Evolutionary conservation across 2,797 vertebrate genomes (phyloP).

Genomic region (Toxotes lorentzi): DNA sequence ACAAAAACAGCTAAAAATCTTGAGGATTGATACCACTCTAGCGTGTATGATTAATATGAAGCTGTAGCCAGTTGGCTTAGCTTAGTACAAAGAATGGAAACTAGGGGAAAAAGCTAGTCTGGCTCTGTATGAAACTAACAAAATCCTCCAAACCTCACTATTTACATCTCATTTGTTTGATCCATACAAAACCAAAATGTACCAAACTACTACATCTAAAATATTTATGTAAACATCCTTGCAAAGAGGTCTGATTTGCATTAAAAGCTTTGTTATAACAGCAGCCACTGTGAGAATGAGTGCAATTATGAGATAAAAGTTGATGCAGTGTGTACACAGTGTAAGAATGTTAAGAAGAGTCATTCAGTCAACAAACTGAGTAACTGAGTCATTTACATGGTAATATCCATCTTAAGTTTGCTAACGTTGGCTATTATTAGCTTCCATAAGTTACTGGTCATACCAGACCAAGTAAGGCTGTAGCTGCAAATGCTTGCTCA

Average conservation of each 20-base stretch:
- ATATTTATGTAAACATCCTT: not conserved
- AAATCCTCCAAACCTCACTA: not conserved
- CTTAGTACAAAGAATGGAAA: not conserved
- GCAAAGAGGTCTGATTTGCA: not conserved
- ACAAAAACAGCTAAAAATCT: not conserved
- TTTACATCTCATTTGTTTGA: conserved; percentile 15
- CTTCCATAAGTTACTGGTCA: not conserved
- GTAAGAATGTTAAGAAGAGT: not conserved
- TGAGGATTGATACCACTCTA: not conserved
- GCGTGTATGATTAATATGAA: not conserved
- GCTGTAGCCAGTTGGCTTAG: not conserved
- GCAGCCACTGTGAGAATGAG: not conserved
- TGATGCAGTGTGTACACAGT: not conserved
- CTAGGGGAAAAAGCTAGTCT: too few species aligned
- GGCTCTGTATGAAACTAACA: not conserved
- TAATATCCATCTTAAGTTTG: not conserved
- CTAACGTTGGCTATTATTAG: not conserved
- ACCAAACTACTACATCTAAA: not conserved
- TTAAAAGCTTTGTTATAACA: not conserved
- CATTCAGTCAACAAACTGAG: not conserved
- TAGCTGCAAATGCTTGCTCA: too few species aligned
- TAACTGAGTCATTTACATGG: not conserved
- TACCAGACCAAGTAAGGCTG: not conserved
- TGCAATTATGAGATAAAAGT: not conserved
- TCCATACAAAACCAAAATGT: not conserved